Evolutionary conservation across 2,113 vertebrate genomes (phyloP), one percentile per base, ranked within the genome.

Genomic region (Gorsachius goisagi): DNA sequence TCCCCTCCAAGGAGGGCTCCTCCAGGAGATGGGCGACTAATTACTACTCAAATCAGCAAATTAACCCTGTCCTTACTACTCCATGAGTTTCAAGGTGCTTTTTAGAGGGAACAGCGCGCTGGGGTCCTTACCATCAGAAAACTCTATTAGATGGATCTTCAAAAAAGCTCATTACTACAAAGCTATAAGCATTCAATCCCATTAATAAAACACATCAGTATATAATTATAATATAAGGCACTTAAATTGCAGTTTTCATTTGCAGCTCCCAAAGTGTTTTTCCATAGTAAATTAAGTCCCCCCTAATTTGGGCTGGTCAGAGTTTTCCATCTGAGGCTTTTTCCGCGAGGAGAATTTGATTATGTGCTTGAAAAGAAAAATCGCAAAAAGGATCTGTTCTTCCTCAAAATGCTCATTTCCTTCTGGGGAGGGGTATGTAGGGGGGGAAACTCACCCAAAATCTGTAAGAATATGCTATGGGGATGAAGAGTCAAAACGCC

Each of bases 171-270:
- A 94, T 95, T 93, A 95, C 85, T 90, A 95, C 95, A 94, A 95
- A 95, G 96, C 95, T 85, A 44, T 23, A 62, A 86, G 93, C 81
- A 93, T 95, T 93, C 95, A 85, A 93, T 96, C 90, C 93, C 92
- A 85, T 94, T 96, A 96, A 96, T 97, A 97, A 97, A 94, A 88
- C 85, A 68, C 91, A 96, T 91, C 63, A 71, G 91, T 76, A 74
- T 90, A 79, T 96, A 96, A 96, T 96, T 96, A 96, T 80, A 90
- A 96, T 94, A 96, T 93, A 93, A 88, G 85, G 90, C 90, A 91
- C 91, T 95, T 89, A 96, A 96, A 96, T 94, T 97, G 95, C 95
- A 90, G 95, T 96, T 96, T 97, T 96, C 90, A 93, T 96, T 88
- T 86, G 71, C 71, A 45, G 88, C 88, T 95, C 88, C 96, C 74